A percentile compares a stretch with the other conserved stretches of the same genome.
Evolutionary conservation across 2,888 invertebrate species (phyloP).

Genomic region (Bruchidius siliquastri): DNA sequence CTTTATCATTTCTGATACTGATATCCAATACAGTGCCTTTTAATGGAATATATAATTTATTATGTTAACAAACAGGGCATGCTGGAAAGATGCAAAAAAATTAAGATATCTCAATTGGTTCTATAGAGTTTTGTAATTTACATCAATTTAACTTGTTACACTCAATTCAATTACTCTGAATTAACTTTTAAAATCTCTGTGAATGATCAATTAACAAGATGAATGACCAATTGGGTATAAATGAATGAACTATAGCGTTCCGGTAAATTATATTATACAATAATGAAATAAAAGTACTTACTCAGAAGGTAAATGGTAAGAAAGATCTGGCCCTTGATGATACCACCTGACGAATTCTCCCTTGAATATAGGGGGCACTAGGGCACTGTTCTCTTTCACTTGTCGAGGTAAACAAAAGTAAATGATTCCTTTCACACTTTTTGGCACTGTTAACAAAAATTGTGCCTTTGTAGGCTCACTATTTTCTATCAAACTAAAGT

Average conservation of each 20-base stretch:
- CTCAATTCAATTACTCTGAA: neutral
- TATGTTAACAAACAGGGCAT: too few species aligned
- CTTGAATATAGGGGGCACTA: slow-evolving; percentile 44
- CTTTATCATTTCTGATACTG: neutral
- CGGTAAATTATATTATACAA: neutral
- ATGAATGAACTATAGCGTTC: neutral
- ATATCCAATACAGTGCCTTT: neutral
- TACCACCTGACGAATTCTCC: slow-evolving; percentile 45
- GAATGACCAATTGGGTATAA: neutral
- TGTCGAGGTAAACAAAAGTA: slow-evolving; percentile 41
- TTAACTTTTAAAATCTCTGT: neutral
- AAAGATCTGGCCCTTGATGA: slow-evolving; percentile 52
- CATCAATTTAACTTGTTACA: neutral
- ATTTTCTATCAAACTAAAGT: slow-evolving; percentile 33
- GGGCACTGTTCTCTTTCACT: slow-evolving; percentile 39
- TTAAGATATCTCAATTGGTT: neutral
- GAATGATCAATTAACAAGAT: neutral
- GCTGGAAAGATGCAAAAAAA: neutral
- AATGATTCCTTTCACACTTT: slow-evolving; percentile 32
- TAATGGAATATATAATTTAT: neutral
- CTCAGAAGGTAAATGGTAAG: slow-evolving; percentile 36
- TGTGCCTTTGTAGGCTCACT: slow-evolving; percentile 27
- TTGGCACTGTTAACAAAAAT: slow-evolving; percentile 37
- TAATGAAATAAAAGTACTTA: neutral
- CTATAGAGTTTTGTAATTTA: neutral